Evolutionary conservation across 30 jellyfish, hydroid and myxozoan genomes (phyloP).

Genomic region (Hydra vulgaris): DNA sequence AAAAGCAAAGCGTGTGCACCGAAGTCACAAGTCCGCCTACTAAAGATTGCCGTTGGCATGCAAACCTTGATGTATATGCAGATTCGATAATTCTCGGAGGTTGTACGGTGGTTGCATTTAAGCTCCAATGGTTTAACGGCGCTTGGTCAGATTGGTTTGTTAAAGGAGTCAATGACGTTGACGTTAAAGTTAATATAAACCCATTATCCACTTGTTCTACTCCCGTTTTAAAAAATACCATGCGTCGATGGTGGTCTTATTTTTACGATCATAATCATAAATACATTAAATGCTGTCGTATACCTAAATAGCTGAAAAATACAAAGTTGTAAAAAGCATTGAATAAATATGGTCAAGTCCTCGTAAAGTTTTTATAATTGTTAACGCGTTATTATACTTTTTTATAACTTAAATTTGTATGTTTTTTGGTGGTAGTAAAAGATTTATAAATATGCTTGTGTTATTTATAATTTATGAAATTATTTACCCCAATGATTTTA

Average conservation of each 20-base stretch:
- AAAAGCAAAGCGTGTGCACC: not conserved
- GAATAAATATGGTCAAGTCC: too few relatives aligned
- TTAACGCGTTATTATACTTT: too few relatives aligned
- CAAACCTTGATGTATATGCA: conserved; percentile 8
- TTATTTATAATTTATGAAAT: too few relatives aligned
- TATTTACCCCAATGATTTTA: too few relatives aligned
- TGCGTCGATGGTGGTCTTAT: conserved; percentile 4
- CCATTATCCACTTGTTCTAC: not conserved
- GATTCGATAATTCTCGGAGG: not conserved
- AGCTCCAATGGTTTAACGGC: conserved; percentile 3
- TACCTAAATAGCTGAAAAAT: too few relatives aligned
- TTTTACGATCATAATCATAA: not conserved
- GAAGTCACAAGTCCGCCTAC: conserved; percentile 1
- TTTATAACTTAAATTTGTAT: too few relatives aligned
- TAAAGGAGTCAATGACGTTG: conserved; percentile 2
- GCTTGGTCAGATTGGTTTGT: conserved; percentile 2
- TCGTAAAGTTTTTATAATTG: too few relatives aligned
- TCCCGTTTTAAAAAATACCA: not conserved
- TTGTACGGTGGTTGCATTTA: not conserved
- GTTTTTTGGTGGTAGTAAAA: too few relatives aligned
- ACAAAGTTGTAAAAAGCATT: too few relatives aligned
- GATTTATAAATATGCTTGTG: too few relatives aligned
- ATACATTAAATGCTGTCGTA: conserved; percentile 7
- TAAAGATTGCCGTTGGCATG: conserved; percentile 12
- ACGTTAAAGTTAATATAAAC: not conserved